Evolutionary conservation across 2,888 invertebrate species (phyloP).

Genomic region (Ennomos erosarius): DNA sequence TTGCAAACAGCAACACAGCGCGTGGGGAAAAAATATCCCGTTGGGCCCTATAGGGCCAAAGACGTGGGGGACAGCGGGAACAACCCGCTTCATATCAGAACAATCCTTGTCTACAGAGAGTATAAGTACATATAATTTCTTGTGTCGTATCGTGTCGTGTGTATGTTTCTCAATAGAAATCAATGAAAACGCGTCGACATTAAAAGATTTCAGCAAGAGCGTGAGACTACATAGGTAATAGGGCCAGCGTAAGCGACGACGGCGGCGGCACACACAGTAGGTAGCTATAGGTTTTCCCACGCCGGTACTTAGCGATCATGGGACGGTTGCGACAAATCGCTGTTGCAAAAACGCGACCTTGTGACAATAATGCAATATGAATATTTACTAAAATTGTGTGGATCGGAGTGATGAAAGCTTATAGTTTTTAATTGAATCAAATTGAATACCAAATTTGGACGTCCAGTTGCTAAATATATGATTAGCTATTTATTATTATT

Average conservation of each 20-base stretch:
- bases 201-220: slow-evolving; percentile 40
- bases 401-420: slow-evolving; percentile 7
- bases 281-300: slow-evolving; percentile 28
- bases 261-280: not conserved
- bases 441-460: slow-evolving; percentile 21
- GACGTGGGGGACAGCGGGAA: no score
- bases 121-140: no score
- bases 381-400: slow-evolving; percentile 8
- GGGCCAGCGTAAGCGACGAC: slow-evolving; percentile 10
- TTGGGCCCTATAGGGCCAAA: no score
- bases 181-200: slow-evolving; percentile 22
- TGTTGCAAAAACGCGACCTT: slow-evolving; percentile 24
- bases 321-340: slow-evolving; percentile 25
- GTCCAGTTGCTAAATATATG: slow-evolving; percentile 12
- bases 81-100: no score
- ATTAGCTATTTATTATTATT: no score
- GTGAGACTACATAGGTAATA: slow-evolving; percentile 45
- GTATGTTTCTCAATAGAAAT: slow-evolving; percentile 18
- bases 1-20: no score
- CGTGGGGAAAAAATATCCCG: no score
- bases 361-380: slow-evolving; percentile 19
- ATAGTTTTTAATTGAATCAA: slow-evolving; percentile 1
- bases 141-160: no score
- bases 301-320: slow-evolving; percentile 21
- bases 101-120: no score